These are phyloP conservation scores for Daphoenositta chrysoptera DNA, from an alignment of 2,113 vertebrate species.

Conservation along the genomic window DNA sequence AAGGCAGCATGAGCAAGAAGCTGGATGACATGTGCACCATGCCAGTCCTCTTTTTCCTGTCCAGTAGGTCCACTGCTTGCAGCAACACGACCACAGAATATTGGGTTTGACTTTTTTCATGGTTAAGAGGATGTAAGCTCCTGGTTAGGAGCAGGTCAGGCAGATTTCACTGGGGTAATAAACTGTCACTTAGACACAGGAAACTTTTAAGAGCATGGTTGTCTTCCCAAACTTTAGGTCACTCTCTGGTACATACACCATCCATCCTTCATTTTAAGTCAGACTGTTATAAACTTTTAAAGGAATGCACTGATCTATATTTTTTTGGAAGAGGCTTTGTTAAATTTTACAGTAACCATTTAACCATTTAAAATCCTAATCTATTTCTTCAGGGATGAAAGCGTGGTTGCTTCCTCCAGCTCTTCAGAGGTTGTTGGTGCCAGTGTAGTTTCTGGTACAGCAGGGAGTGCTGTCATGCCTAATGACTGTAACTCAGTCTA, in stretches of 20 bases:
- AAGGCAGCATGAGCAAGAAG: too few species aligned
- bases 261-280: background rate
- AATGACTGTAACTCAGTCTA: background rate
- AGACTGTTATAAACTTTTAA: background rate
- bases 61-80: background rate
- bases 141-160: background rate
- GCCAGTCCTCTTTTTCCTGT: background rate
- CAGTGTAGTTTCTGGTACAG: background rate
- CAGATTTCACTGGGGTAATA: background rate
- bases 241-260: background rate
- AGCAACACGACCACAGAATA: background rate
- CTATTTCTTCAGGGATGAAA: background rate
- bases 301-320: background rate
- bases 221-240: background rate
- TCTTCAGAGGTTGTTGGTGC: background rate
- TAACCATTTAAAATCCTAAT: background rate
- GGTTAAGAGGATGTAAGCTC: background rate
- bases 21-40: too few species aligned
- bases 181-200: background rate
- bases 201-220: background rate
- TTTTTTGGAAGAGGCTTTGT: background rate
- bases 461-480: rapidly evolving
- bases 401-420: background rate
- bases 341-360: background rate
- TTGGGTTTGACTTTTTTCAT: background rate